phyloP scores from a whole-genome alignment of 2,113 vertebrate genomes.

The Phrynosoma blainvillii region DNA sequence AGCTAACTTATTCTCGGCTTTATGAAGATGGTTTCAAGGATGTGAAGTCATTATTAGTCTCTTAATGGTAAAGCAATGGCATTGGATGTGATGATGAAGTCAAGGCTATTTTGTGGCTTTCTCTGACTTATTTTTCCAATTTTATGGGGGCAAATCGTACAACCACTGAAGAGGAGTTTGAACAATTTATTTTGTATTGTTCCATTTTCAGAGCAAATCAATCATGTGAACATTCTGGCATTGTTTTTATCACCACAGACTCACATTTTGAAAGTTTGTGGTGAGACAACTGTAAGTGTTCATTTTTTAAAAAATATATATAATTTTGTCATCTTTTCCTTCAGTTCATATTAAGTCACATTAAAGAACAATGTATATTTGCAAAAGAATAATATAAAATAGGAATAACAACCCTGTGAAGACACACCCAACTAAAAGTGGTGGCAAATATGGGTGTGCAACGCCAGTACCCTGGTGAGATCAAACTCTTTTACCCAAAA shows the following conservation, averaged over 20 bases:
- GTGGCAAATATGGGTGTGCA: too few relatives aligned
- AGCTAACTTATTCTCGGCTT: slow-evolving; percentile 62
- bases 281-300: background rate
- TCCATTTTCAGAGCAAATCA: background rate
- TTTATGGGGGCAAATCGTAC: slow-evolving; percentile 31
- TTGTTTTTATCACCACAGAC: background rate
- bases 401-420: too few relatives aligned
- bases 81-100: slow-evolving; percentile 39
- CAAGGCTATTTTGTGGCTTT: slow-evolving; percentile 36
- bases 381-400: background rate
- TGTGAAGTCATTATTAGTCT: slow-evolving; percentile 66
- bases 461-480: too few relatives aligned
- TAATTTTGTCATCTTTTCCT: background rate
- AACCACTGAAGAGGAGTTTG: background rate
- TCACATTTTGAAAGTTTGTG: background rate
- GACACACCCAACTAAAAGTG: too few relatives aligned
- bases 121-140: slow-evolving; percentile 38
- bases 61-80: slow-evolving; percentile 31
- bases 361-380: background rate
- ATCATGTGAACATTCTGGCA: background rate
- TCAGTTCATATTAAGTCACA: background rate
- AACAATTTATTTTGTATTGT: background rate
- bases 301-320: background rate
- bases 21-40: slow-evolving; percentile 56
- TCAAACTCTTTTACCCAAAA: too few relatives aligned